Evolutionary conservation across 2,888 invertebrate genomes (phyloP).

Genomic region (Dermolepida albohirtum): DNA sequence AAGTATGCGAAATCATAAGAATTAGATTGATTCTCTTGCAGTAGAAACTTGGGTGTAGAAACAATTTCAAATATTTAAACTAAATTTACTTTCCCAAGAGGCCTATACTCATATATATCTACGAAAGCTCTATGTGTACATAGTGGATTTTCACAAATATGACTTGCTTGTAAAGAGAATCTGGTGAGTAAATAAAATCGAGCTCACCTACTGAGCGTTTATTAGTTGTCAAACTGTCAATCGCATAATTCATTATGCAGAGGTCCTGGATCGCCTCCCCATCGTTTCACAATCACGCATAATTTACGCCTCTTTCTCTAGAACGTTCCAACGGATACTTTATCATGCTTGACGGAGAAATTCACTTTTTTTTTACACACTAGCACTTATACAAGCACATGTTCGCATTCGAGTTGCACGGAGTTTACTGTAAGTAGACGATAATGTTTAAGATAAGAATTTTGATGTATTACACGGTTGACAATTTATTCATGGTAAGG

Average conservation of each 20-base stretch:
- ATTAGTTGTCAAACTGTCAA: conserved; percentile 62
- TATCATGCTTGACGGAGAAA: neutral
- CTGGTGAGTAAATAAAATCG: conserved; percentile 55
- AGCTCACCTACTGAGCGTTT: conserved; percentile 59
- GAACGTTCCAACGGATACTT: too few species aligned
- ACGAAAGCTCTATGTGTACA: too few species aligned
- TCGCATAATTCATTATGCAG: conserved; percentile 59
- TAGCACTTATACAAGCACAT: neutral
- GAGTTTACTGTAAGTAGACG: neutral
- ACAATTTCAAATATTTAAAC: too few species aligned
- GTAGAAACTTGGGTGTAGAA: too few species aligned
- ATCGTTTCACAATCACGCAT: conserved; percentile 36
- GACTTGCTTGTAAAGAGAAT: too few species aligned
- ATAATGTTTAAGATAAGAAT: conserved; percentile 13
- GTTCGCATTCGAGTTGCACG: neutral
- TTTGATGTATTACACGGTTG: conserved; percentile 33
- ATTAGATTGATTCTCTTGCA: too few species aligned
- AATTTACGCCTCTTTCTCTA: conserved; percentile 31
- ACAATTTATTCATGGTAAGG: conserved; percentile 13
- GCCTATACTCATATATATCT: too few species aligned
- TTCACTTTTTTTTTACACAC: conserved; percentile 15
- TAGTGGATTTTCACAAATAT: too few species aligned
- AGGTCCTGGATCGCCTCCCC: conserved; percentile 53
- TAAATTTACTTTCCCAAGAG: too few species aligned
- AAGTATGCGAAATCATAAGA: too few species aligned